Conservation (phyloP, 2,113 vertebrate species). For the Tiliqua scincoides region DNA sequence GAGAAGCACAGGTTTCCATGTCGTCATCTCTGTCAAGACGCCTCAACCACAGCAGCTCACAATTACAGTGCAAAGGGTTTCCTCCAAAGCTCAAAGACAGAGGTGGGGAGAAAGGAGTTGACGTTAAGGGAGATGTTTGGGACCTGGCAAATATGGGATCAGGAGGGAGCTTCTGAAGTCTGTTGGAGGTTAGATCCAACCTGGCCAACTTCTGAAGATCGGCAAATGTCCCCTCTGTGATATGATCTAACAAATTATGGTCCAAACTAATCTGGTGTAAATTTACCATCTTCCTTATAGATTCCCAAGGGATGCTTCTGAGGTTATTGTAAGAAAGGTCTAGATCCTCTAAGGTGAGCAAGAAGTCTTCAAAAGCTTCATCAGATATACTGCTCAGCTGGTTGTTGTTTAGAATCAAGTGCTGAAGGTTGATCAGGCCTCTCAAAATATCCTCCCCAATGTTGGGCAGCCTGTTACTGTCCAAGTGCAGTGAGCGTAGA, state of each 20-base stretch:
- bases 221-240: conserved; percentile 91
- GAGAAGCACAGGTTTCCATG: conserved; percentile 97
- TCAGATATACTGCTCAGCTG: conserved; percentile 87
- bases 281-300: conserved; percentile 93
- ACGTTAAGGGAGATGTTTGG: conserved; percentile 79
- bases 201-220: conserved; percentile 93
- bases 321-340: conserved; percentile 98
- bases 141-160: conserved; percentile 94
- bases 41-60: conserved; percentile 94
- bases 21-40: conserved; percentile 91
- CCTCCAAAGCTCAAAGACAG: conserved; percentile 94
- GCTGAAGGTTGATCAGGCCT: conserved; percentile 94
- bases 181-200: conserved; percentile 94
- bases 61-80: conserved; percentile 96
- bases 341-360: conserved; percentile 92
- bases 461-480: conserved; percentile 91
- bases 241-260: conserved; percentile 92
- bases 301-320: conserved; percentile 90
- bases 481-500: conserved; percentile 92
- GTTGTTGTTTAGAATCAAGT: conserved; percentile 98
- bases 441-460: conserved; percentile 90
- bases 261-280: conserved; percentile 97
- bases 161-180: conserved; percentile 94
- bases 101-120: conserved; percentile 86
- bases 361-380: conserved; percentile 89